Conservation (phyloP, 2,888 invertebrate genomes). For the Leptopilina syphax region DNA sequence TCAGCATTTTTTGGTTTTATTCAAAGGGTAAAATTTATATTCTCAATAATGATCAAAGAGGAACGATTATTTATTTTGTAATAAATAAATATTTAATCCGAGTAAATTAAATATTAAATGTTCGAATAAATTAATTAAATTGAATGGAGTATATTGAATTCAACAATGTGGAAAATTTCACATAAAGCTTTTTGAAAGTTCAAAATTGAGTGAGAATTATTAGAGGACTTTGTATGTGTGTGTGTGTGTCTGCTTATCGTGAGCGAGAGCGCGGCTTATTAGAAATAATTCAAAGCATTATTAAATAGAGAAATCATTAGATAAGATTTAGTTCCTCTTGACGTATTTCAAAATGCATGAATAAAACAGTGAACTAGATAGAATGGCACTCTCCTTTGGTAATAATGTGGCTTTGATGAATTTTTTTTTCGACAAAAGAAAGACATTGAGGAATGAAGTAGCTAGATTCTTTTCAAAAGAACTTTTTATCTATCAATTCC, state of each 20-base stretch:
- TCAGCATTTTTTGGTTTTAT: no score
- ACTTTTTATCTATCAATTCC: slow-evolving; percentile 9
- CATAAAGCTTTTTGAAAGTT: no score
- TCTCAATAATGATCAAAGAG: no score
- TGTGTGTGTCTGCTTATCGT: no score
- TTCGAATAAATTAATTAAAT: no score
- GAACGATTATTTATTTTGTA: no score
- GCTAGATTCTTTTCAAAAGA: background rate
- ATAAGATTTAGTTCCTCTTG: background rate
- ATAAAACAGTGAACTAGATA: slow-evolving; percentile 8
- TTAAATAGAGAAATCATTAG: slow-evolving; percentile 1
- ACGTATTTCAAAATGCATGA: background rate
- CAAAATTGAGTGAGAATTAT: no score
- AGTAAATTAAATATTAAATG: no score
- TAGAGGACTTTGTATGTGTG: background rate
- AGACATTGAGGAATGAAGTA: slow-evolving; percentile 15
- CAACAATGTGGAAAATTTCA: no score
- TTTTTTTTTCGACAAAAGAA: background rate
- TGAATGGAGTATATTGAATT: no score
- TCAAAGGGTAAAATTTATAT: no score
- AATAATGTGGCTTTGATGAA: slow-evolving; percentile 30
- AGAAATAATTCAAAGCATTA: slow-evolving; percentile 4
- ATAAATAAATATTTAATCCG: no score
- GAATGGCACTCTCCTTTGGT: background rate
- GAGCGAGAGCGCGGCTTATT: background rate